phyloP scores from a whole-genome alignment of 2,888 invertebrate species.

The Agrochola macilenta region DNA sequence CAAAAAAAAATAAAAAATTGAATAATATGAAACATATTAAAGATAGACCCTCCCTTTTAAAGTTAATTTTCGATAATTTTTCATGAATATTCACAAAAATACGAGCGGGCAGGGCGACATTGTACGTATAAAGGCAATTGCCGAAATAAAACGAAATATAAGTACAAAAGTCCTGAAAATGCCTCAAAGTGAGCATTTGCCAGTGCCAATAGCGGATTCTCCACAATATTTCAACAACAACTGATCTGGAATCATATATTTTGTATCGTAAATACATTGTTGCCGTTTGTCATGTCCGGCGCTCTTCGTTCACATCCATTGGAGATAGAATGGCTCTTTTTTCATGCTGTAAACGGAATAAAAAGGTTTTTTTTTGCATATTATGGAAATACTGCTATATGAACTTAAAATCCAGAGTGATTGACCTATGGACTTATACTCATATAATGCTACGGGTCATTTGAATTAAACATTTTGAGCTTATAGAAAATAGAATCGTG shows the following conservation, averaged over 20 bases:
- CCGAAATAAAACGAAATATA: slow-evolving; percentile 8
- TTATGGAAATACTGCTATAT: background rate
- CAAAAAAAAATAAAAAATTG: no score
- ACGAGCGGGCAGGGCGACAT: no score
- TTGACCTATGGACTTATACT: no score
- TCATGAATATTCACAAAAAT: no score
- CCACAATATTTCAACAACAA: slow-evolving; percentile 57
- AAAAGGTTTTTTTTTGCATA: background rate
- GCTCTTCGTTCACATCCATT: slow-evolving; percentile 32
- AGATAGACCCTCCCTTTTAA: no score
- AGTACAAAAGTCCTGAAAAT: slow-evolving; percentile 24
- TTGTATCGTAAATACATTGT: slow-evolving; percentile 59
- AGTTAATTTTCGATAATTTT: no score
- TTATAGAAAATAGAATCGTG: no score
- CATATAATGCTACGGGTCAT: no score
- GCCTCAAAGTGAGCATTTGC: slow-evolving; percentile 45
- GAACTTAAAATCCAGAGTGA: no score
- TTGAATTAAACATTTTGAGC: no score
- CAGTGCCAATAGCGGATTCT: slow-evolving; percentile 44
- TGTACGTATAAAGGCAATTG: background rate
- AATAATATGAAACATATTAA: no score
- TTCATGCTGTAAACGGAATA: slow-evolving; percentile 19
- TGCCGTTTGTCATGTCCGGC: slow-evolving; percentile 49
- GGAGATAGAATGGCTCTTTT: slow-evolving; percentile 35
- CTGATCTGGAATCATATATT: slow-evolving; percentile 57